Conservation (phyloP, 2,113 vertebrate genomes). For the Papio anubis region DNA sequence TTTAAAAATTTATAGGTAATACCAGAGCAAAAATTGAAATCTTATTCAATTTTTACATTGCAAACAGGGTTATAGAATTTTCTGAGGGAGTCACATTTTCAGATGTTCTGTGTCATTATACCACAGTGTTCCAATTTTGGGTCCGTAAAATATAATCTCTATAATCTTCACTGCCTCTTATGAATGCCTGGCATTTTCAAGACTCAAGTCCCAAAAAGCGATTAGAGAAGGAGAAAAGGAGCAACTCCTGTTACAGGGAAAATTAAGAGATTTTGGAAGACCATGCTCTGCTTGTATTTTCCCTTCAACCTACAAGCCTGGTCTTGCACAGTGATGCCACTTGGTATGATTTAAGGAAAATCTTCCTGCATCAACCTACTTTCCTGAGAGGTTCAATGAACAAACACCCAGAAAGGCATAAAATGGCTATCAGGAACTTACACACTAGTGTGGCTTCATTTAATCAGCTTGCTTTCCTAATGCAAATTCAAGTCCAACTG, state of each 20-base stretch:
- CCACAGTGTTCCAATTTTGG: neutral
- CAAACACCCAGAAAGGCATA: neutral
- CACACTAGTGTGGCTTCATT: neutral
- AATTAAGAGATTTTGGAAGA: neutral
- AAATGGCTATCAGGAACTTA: neutral
- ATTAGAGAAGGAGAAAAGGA: neutral
- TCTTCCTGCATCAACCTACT: neutral
- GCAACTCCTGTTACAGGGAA: neutral
- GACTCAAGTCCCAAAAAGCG: neutral
- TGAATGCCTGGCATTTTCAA: conserved; percentile 3
- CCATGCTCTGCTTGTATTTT: neutral
- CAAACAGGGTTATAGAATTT: conserved; percentile 43
- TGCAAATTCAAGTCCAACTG: neutral
- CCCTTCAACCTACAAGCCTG: neutral
- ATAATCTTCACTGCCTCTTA: conserved; percentile 12
- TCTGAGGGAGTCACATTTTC: neutral
- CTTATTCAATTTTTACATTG: conserved; percentile 9
- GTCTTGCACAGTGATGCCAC: neutral
- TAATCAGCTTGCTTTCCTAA: neutral
- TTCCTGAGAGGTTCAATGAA: neutral
- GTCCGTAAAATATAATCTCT: conserved; percentile 1
- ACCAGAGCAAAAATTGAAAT: neutral
- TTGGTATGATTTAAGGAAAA: conserved; percentile 17
- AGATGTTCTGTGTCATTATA: neutral
- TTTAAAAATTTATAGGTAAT: neutral